Base-by-base conservation (phyloP, 1,140 invertebrate species). In the Orius insidiosus region DNA sequence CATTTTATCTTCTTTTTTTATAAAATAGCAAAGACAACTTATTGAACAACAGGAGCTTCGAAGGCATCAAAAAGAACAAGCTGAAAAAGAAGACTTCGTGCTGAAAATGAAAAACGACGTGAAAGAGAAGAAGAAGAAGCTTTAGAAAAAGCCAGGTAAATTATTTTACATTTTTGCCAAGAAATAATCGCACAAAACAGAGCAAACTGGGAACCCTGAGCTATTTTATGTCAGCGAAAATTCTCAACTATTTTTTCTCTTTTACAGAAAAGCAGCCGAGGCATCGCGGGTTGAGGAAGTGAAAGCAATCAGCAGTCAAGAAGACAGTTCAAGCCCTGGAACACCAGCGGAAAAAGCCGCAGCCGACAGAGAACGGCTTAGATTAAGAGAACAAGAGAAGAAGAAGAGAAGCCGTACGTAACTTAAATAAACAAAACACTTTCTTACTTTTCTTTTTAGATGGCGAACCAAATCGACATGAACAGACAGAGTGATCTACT, bases 401-500 rank as follows among this genome's bases (percentile, higher is more conserved):
- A 52, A 71, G 85, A 52, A 70, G 89, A 54, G 89, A 93, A 74
- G 89, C 87, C 57, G 89, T 94, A 68, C 80, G 80, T 78, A 13
- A 3, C 32, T 44, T 7, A 11, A 5, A 15, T n/a, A 14, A 9
- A 46, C 32, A 3, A 2, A 10, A 36, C 16, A 38, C 36, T 19
- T 18, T 14, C 5, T 11, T 13, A 31, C 37, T 52, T 59, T 55
- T 62, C 53, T 56, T 77, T 78, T 44, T 74, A 94, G 89, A 79
- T 89, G 81, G 87, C 87, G 45, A 81, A 85, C 45, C 84, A 87
- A 67, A 95, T 96, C 59, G 90, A 96, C 63, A 93, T 96, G 88
- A 96, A 94, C 67, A 79, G 87, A 73, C 92, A 95, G 68, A 94
- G 89, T 70, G 89, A 95, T 71, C 72, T 95, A 60, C 93, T 96